phyloP scores from a whole-genome alignment of 2,113 vertebrate species.

The Chlamydotis undulata region DNA sequence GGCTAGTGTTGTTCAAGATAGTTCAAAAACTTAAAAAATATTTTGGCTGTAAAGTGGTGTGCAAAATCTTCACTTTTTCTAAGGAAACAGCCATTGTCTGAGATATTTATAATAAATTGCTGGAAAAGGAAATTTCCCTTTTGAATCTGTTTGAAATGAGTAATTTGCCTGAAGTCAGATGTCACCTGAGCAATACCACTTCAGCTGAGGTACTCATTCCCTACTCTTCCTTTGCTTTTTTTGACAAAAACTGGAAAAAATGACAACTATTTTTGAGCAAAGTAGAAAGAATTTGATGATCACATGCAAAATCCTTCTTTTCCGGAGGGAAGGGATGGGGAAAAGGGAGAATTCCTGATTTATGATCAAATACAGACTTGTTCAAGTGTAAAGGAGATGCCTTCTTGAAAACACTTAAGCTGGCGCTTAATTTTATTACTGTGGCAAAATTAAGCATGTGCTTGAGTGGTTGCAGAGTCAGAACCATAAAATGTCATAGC shows the following conservation, averaged over 20 bases:
- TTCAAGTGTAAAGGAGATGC: constrained; percentile 42
- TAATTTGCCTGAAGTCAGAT: background rate
- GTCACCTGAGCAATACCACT: background rate
- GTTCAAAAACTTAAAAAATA: background rate
- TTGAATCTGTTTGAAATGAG: background rate
- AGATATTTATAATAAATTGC: background rate
- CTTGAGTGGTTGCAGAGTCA: constrained; percentile 65
- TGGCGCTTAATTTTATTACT: constrained; percentile 61
- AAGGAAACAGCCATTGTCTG: background rate
- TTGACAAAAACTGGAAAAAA: background rate
- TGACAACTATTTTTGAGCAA: background rate
- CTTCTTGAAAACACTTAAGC: constrained; percentile 52
- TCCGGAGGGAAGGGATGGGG: background rate
- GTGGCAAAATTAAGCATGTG: constrained; percentile 64
- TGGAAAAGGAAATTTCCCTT: background rate
- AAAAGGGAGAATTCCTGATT: constrained; percentile 31
- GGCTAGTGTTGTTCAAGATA: rapidly evolving
- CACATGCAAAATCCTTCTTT: background rate
- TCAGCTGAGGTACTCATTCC: background rate
- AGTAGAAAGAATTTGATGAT: background rate
- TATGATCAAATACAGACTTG: constrained; percentile 42
- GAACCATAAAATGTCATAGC: constrained; percentile 55
- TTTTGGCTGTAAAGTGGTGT: background rate
- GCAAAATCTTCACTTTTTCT: background rate
- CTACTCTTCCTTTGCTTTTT: background rate